Evolutionary conservation across 2,113 vertebrate species (phyloP).

Genomic region (Hyperoodon ampullatus): DNA sequence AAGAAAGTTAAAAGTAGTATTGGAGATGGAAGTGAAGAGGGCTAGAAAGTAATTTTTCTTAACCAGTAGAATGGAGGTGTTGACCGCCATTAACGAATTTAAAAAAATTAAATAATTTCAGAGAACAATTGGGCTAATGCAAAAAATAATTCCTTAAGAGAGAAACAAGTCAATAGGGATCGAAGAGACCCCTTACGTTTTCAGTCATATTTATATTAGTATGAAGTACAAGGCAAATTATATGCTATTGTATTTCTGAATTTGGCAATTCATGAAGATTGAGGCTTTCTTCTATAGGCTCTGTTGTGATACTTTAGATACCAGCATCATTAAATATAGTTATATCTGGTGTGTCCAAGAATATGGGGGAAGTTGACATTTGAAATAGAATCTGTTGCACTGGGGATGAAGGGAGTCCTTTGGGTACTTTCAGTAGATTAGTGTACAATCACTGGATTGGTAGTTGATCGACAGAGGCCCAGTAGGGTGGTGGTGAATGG

Average conservation of each 20-base stretch:
- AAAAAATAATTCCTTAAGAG: background rate
- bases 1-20: background rate
- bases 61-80: background rate
- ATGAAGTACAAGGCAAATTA: background rate
- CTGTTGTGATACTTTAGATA: background rate
- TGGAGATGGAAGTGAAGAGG: background rate
- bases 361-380: background rate
- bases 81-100: background rate
- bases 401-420: background rate
- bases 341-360: background rate
- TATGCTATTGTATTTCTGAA: background rate
- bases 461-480: background rate
- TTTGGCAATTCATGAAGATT: background rate
- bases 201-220: background rate
- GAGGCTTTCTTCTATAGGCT: background rate
- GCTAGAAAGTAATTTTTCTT: background rate
- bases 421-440: background rate
- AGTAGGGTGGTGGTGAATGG: background rate
- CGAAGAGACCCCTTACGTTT: background rate
- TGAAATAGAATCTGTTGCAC: background rate
- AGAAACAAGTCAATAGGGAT: background rate
- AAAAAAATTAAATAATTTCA: background rate
- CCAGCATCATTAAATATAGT: background rate
- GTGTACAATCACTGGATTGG: background rate
- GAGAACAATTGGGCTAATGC: background rate